These are phyloP conservation scores for Scaptomyza parva DNA, from an alignment of 2,888 invertebrate genomes.

Conservation along the genomic window DNA sequence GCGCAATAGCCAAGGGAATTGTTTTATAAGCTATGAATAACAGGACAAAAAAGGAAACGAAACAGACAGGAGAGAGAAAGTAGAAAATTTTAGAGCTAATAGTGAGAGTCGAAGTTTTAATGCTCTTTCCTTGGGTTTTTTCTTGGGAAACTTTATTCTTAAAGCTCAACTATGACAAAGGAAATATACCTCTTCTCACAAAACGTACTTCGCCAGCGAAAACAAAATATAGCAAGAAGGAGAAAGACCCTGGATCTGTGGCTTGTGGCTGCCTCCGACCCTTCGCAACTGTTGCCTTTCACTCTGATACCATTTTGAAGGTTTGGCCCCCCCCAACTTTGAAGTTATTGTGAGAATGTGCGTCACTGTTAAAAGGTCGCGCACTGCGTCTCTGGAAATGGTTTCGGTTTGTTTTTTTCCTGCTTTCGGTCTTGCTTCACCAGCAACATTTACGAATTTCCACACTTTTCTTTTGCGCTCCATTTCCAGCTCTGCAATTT, in stretches of 20 bases:
- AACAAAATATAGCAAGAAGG: slow-evolving; percentile 50
- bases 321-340: slow-evolving; percentile 53
- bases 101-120: neutral
- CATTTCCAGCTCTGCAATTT: slow-evolving; percentile 29
- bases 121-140: slow-evolving; percentile 11
- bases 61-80: slow-evolving; percentile 24
- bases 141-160: neutral
- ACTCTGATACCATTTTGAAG: slow-evolving; percentile 41
- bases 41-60: slow-evolving; percentile 63
- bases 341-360: slow-evolving; percentile 49
- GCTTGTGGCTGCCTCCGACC: slow-evolving; percentile 62
- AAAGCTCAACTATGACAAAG: neutral
- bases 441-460: slow-evolving; percentile 56
- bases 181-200: neutral
- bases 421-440: slow-evolving; percentile 32
- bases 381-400: slow-evolving; percentile 34
- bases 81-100: neutral
- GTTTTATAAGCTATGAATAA: slow-evolving; percentile 80
- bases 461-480: slow-evolving; percentile 27
- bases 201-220: slow-evolving; percentile 18
- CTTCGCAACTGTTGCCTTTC: slow-evolving; percentile 41
- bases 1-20: slow-evolving; percentile 75
- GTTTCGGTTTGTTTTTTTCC: slow-evolving; percentile 14
- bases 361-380: slow-evolving; percentile 68
- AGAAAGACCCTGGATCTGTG: slow-evolving; percentile 58